Evolutionary conservation across 2,888 invertebrate genomes (phyloP).

Genomic region (Pandemis cinnamomeana): DNA sequence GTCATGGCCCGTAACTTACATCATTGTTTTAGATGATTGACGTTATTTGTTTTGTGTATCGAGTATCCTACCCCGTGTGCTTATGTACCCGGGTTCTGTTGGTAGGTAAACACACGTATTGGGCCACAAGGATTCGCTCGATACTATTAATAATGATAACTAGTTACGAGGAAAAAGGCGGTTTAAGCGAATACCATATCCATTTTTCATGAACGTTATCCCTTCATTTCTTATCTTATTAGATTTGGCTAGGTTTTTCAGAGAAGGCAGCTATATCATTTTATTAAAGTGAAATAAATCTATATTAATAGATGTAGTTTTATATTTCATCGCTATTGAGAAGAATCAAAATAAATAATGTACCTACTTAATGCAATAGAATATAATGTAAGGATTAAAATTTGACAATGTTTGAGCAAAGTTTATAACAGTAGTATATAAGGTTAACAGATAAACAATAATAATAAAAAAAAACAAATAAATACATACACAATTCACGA

Average conservation of each 20-base stretch:
- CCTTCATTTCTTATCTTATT: constrained; percentile 2
- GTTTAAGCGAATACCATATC: not conserved
- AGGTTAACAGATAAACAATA: too few species aligned
- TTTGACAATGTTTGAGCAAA: too few species aligned
- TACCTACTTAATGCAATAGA: too few species aligned
- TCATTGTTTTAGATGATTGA: constrained; percentile 1
- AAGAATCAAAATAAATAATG: too few species aligned
- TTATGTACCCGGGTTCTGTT: not conserved
- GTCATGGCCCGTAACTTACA: not conserved
- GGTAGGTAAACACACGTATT: constrained; percentile 2
- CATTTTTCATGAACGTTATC: not conserved
- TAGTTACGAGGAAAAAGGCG: constrained; percentile 5
- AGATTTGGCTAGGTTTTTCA: not conserved
- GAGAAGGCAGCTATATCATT: not conserved
- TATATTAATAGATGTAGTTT: not conserved
- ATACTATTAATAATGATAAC: constrained; percentile 5
- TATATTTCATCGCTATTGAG: too few species aligned
- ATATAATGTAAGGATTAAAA: not conserved
- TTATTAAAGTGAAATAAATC: not conserved
- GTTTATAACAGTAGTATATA: too few species aligned
- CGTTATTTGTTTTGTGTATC: not conserved
- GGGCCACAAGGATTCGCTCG: not conserved
- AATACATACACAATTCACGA: too few species aligned
- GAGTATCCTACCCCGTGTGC: not conserved
- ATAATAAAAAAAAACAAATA: too few species aligned